Base-by-base conservation (phyloP, 2,797 vertebrate genomes). In the Pangasius sanitwongsei region DNA sequence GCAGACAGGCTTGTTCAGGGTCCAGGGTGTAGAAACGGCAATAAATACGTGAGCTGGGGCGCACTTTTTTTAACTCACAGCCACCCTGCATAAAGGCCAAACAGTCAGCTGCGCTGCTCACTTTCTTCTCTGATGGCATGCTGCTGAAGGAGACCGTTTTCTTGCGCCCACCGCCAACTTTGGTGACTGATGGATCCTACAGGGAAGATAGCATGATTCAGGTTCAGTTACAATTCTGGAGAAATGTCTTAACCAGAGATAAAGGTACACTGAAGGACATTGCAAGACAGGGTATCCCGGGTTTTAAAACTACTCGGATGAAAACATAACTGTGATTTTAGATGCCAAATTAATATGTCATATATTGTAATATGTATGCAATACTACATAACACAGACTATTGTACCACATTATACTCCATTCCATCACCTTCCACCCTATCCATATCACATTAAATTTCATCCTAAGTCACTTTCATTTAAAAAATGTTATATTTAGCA, bases 81-180 rank as follows among this genome's bases (percentile, higher is more conserved):
- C 99, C 99, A 6, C 98, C 97, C 93, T 99, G 98, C 98, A 99
- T 99, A 94, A 99, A 99, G 20, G 98, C 98, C 95, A 99, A 95
- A 92, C 99, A 99, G 95, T 99, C 99, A 0, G 96, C 97, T 0
- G 99, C 97, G 0, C 98, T 99, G 96, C 98, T 99, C 61, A 99
- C 98, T 94, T 99, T 99, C 93, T 98, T 99, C 93, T 99, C 99
- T 0, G 99, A 99, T 3, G 99, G 98, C 95, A 98, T 99, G 94
- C 99, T 99, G 94, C 99, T 99, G 95, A 99, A 99, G 37, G 99
- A 99, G 88, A 99, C 99, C 0, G 98, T 99, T 94, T 99, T 99
- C 96, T 99, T 99, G 85, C 98, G 95, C 84, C 96, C 94, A n/a
- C 95, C 97, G 0, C 96, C 96, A 20, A 97, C 91, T 94, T 99